These are phyloP conservation scores for Fukomys damarensis DNA, from an alignment of 2,113 vertebrate genomes.

Conservation along the genomic window DNA sequence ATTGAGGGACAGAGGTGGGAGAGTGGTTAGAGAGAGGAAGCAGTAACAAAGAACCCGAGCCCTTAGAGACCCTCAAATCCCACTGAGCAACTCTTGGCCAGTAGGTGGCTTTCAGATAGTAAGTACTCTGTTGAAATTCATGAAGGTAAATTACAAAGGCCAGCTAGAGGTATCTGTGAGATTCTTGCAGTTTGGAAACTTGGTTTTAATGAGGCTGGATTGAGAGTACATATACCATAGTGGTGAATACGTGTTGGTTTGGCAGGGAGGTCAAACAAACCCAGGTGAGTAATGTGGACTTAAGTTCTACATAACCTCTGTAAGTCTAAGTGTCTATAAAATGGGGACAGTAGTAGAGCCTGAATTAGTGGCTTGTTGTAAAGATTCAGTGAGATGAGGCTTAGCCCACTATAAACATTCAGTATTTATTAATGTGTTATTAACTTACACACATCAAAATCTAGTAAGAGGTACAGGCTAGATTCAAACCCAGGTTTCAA, in stretches of 20 bases:
- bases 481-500: not conserved
- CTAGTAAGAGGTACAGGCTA: not conserved
- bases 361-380: not conserved
- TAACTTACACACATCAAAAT: not conserved
- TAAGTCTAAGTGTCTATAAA: not conserved
- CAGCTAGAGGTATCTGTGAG: not conserved
- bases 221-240: not conserved
- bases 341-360: not conserved
- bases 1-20: accelerated
- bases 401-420: not conserved
- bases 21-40: not conserved
- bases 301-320: not conserved
- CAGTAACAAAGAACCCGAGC: not conserved
- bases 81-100: not conserved
- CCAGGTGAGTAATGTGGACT: not conserved
- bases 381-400: not conserved
- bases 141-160: not conserved
- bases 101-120: not conserved
- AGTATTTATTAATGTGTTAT: not conserved
- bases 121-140: not conserved
- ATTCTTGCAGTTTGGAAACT: not conserved
- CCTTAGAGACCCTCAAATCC: not conserved
- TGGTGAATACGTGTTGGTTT: not conserved
- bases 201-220: not conserved
- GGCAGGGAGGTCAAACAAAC: not conserved